These are phyloP conservation scores for Poecilobothrus nobilitatus DNA, from an alignment of 2,888 invertebrate species.

Conservation along the genomic window DNA sequence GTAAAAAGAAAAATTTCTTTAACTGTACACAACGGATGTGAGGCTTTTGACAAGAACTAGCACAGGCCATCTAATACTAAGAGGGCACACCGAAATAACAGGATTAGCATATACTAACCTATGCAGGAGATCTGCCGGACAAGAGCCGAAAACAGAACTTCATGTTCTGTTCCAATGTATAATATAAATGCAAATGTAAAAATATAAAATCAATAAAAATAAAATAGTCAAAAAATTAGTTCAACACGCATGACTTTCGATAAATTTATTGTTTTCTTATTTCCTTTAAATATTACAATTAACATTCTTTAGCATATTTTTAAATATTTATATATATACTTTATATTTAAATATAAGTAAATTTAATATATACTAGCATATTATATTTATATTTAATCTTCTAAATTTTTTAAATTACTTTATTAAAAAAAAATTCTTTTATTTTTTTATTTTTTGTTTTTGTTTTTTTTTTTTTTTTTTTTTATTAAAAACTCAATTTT, in stretches of 20 bases:
- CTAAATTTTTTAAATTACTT: not conserved
- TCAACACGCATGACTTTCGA: constrained; percentile 9
- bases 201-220: not conserved
- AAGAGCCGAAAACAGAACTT: too few relatives aligned
- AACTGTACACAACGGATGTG: too few relatives aligned
- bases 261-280: constrained; percentile 8
- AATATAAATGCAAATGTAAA: too few relatives aligned
- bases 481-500: not conserved
- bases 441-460: not conserved
- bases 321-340: not conserved
- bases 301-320: not conserved
- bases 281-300: constrained; percentile 8
- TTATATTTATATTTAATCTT: not conserved
- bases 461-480: too few relatives aligned
- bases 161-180: too few relatives aligned
- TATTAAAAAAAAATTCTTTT: not conserved
- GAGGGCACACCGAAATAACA: too few relatives aligned
- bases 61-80: too few relatives aligned
- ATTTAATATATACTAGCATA: not conserved
- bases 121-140: too few relatives aligned
- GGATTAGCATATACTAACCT: too few relatives aligned
- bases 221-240: not conserved
- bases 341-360: not conserved
- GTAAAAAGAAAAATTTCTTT: too few relatives aligned
- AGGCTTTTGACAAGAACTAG: too few relatives aligned